phyloP scores from a whole-genome alignment of 1,140 invertebrate genomes.

The Nasonia giraulti region DNA sequence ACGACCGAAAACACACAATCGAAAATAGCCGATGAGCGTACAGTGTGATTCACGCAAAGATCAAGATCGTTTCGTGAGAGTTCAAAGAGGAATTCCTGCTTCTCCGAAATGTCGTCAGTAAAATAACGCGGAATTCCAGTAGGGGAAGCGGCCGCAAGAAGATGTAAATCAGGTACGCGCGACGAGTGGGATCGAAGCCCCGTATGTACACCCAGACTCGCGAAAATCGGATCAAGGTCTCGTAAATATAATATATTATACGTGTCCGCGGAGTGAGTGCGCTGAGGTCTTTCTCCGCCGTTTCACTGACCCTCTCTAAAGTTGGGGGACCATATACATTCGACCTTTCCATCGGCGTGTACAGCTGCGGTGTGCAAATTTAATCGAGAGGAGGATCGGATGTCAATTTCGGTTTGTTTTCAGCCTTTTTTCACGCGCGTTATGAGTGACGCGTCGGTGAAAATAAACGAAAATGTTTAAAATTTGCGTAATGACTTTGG shows the following conservation, averaged over 20 bases:
- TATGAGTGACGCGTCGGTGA: too few relatives aligned
- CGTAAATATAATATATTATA: constrained; percentile 29
- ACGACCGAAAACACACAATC: too few relatives aligned
- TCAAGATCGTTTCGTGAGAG: not conserved
- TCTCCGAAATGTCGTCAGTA: not conserved
- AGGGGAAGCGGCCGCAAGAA: not conserved
- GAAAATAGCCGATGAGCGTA: too few relatives aligned
- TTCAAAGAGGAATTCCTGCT: not conserved
- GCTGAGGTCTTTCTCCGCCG: not conserved
- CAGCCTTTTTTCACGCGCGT: too few relatives aligned
- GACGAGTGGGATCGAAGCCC: constrained; percentile 1
- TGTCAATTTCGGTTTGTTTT: not conserved
- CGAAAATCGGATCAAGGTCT: constrained; percentile 47
- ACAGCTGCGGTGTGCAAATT: not conserved
- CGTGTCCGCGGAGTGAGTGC: not conserved
- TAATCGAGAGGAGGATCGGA: not conserved
- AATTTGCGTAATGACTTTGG: too few relatives aligned
- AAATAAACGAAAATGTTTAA: too few relatives aligned
- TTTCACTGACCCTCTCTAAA: constrained; percentile 7
- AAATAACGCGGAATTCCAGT: not conserved
- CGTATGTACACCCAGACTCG: not conserved
- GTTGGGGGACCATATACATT: constrained; percentile 1
- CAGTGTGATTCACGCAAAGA: not conserved
- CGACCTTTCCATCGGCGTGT: not conserved
- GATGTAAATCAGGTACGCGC: constrained; percentile 19